These are phyloP conservation scores for Lethocerus indicus DNA, from an alignment of 1,140 invertebrate genomes.

Conservation along the genomic window DNA sequence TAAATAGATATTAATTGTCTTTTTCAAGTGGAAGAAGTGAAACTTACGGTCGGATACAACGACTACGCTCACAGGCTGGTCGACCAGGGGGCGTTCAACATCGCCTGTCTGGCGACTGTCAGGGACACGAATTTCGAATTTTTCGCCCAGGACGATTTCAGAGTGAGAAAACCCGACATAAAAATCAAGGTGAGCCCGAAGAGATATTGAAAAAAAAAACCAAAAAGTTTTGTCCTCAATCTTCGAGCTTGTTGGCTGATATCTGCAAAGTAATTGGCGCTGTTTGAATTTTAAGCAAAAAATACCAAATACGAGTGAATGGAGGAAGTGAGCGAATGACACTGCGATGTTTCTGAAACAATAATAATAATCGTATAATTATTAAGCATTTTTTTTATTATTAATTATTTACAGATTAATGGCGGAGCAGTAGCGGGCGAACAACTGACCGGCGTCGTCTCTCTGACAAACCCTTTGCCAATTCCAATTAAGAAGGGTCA, in stretches of 20 bases:
- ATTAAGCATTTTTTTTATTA: too few relatives aligned
- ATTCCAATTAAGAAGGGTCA: slow-evolving; percentile 50
- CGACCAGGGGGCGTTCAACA: slow-evolving; percentile 68
- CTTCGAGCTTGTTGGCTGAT: slow-evolving; percentile 5
- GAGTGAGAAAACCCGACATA: slow-evolving; percentile 76
- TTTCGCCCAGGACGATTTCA: slow-evolving; percentile 76
- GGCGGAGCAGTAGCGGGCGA: slow-evolving; percentile 41
- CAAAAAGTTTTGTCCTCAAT: not conserved
- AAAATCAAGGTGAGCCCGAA: slow-evolving; percentile 42
- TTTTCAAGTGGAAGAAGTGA: slow-evolving; percentile 37
- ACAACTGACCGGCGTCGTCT: slow-evolving; percentile 44
- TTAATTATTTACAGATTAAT: slow-evolving; percentile 25
- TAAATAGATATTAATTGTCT: too few relatives aligned
- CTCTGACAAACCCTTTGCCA: slow-evolving; percentile 70
- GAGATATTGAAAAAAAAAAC: not conserved
- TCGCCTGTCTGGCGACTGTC: slow-evolving; percentile 62
- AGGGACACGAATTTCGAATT: slow-evolving; percentile 72
- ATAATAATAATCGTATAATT: too few relatives aligned
- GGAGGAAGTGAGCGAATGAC: too few relatives aligned
- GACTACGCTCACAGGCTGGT: slow-evolving; percentile 63
- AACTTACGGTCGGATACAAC: slow-evolving; percentile 52
- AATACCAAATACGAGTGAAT: too few relatives aligned
- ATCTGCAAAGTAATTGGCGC: too few relatives aligned
- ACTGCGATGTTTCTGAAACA: too few relatives aligned
- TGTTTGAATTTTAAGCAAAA: too few relatives aligned